Base-by-base conservation (phyloP, 2,888 invertebrate species). In the Anoncus sp. region DNA sequence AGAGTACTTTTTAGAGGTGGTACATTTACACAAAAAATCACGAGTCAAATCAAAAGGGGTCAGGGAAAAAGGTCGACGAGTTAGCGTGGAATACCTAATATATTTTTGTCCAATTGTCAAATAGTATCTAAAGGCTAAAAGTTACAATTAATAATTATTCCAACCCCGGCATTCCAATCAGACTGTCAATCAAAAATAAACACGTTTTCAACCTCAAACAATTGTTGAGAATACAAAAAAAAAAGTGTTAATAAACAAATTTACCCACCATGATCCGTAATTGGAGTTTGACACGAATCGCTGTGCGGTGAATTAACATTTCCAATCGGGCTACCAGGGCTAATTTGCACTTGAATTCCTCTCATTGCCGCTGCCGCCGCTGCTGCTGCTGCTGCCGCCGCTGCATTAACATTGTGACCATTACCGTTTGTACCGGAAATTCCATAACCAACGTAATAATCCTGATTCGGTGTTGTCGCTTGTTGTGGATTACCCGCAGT, bases 371-470 rank as follows among this genome's bases (percentile, higher is more conserved):
- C 84, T n/a, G 85, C 74, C 10, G 84, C 82, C 18, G 82, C 80
- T 35, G 85, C 79, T n/a, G n/a, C n/a, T 6, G 84, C 69, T 12
- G 85, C 84, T n/a, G 85, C 74, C 10, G 84, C 82, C 18, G 82
- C 80, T 35, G 85, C 79, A 69, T 85, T 87, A 22, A 86, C 82
- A 27, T 86, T 87, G 16, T 80, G 80, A 22, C 81, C 82, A 67
- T 81, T 83, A 18, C 83, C 84, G 27, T 80, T 74, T 4, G 85
- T 65, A 0, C 73, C 76, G 1, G 84, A 45, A 0, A 87, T 69
- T 0, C 87, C 89, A 35, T 90, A 90, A n/a, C 87, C 86, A 18
- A 85, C 82, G 72, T 90, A 90, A 83, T 89, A 90, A 77, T 90
- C 90, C 74, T 85, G 85, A 70, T 70, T 80, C 14, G 55, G 62